Percentiles rank a stretch among this genome's conserved stretches.
These are phyloP conservation scores for Pao palembangensis DNA, from an alignment of 2,113 vertebrate species.

Conservation along the genomic window DNA sequence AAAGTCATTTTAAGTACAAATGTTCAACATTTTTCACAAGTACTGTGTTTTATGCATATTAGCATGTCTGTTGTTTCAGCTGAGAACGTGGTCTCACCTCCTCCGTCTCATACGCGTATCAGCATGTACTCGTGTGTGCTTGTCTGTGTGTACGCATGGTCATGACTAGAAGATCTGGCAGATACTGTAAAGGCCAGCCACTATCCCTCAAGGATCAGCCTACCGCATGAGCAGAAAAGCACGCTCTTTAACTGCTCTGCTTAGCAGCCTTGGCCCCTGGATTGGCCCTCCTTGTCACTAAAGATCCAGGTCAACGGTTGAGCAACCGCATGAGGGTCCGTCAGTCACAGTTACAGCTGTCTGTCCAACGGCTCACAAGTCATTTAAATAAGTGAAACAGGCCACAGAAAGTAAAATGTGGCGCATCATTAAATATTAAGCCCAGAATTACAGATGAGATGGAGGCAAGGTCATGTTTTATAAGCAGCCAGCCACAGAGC, in stretches of 20 bases:
- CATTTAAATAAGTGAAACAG: conserved; percentile 46
- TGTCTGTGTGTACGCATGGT: neutral
- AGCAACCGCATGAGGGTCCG: conserved; percentile 34
- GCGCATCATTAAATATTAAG: conserved; percentile 57
- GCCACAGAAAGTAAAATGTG: conserved; percentile 36
- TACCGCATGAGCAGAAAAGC: conserved; percentile 13
- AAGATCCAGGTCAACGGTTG: conserved; percentile 14
- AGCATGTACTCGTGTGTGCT: neutral
- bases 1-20: conserved; percentile 1
- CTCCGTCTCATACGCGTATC: conserved; percentile 2
- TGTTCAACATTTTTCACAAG: neutral
- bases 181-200: conserved; percentile 32
- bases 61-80: neutral
- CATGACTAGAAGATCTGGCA: conserved; percentile 44
- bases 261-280: neutral
- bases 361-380: conserved; percentile 11
- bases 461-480: conserved; percentile 52
- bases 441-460: conserved; percentile 27
- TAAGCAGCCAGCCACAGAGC: conserved; percentile 30
- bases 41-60: neutral
- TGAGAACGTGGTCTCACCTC: neutral
- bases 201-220: conserved; percentile 13
- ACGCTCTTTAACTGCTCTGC: conserved; percentile 15
- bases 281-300: neutral
- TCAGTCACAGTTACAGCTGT: conserved; percentile 43